phyloP scores from a whole-genome alignment of 2,113 vertebrate species.

The Rattus norvegicus region DNA sequence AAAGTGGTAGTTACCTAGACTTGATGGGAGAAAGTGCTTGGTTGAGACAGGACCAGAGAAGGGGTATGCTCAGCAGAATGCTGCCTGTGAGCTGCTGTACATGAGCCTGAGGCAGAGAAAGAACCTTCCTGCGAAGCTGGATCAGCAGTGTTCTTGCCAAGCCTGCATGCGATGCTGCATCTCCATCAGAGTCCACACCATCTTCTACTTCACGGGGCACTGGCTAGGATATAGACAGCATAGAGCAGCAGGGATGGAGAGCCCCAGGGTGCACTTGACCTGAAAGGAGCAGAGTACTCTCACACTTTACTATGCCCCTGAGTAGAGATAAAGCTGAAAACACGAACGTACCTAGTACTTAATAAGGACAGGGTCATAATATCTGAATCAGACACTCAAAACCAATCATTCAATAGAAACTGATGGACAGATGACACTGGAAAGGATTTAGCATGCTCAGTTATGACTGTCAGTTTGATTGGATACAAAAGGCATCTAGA shows the following conservation, averaged over 20 bases:
- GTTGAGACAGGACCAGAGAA: not conserved
- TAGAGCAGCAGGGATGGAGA: not conserved
- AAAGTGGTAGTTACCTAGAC: not conserved
- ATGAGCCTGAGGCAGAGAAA: too few relatives aligned
- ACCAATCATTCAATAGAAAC: not conserved
- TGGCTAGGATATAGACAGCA: not conserved
- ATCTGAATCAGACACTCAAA: not conserved
- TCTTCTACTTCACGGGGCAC: not conserved
- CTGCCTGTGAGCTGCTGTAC: not conserved
- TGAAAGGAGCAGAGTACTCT: not conserved
- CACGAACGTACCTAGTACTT: not conserved
- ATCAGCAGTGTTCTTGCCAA: not conserved
- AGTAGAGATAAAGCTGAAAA: not conserved
- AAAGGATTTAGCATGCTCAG: not conserved
- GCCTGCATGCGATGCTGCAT: not conserved
- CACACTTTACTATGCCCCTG: not conserved
- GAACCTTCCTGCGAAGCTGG: not conserved
- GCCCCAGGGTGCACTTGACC: not conserved
- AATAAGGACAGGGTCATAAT: not conserved
- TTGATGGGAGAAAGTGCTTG: not conserved
- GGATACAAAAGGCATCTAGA: not conserved
- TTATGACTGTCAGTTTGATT: not conserved
- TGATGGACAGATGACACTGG: not conserved
- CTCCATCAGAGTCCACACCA: not conserved
- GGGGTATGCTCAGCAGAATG: not conserved